These are phyloP conservation scores for Battus philenor DNA, from an alignment of 1,140 invertebrate species.

Conservation along the genomic window DNA sequence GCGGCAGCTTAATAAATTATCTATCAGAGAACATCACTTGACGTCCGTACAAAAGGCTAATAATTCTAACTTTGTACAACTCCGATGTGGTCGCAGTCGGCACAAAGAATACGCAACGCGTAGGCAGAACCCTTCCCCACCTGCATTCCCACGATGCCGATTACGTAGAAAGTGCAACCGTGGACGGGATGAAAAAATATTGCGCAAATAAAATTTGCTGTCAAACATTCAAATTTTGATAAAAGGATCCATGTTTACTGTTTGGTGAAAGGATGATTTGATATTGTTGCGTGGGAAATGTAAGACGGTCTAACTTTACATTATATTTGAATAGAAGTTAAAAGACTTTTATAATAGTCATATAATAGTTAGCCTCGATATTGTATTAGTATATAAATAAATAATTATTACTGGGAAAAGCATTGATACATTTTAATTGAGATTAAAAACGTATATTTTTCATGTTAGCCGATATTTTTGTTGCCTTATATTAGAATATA, in stretches of 20 bases:
- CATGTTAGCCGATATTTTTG: no score
- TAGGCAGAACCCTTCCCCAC: constrained; percentile 67
- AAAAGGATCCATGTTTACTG: constrained; percentile 39
- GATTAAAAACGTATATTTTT: no score
- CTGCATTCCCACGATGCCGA: constrained; percentile 67
- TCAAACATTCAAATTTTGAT: constrained; percentile 64
- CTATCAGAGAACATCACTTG: constrained; percentile 69
- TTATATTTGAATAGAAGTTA: no score
- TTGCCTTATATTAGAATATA: no score
- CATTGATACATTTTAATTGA: no score
- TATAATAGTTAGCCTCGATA: no score
- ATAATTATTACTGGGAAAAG: no score
- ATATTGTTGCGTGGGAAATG: constrained; percentile 53
- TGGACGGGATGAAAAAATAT: constrained; percentile 39
- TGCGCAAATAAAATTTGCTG: constrained; percentile 66
- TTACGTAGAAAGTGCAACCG: constrained; percentile 57
- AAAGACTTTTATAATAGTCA: no score
- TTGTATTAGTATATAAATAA: no score
- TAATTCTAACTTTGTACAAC: constrained; percentile 69
- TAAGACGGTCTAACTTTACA: no score
- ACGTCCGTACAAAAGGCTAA: constrained; percentile 61
- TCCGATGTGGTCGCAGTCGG: constrained; percentile 33
- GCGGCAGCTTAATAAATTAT: constrained; percentile 68
- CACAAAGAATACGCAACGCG: constrained; percentile 35
- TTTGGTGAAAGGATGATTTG: constrained; percentile 31